Base-by-base conservation (phyloP, 2,113 vertebrate genomes). In the Taurulus bubalis region DNA sequence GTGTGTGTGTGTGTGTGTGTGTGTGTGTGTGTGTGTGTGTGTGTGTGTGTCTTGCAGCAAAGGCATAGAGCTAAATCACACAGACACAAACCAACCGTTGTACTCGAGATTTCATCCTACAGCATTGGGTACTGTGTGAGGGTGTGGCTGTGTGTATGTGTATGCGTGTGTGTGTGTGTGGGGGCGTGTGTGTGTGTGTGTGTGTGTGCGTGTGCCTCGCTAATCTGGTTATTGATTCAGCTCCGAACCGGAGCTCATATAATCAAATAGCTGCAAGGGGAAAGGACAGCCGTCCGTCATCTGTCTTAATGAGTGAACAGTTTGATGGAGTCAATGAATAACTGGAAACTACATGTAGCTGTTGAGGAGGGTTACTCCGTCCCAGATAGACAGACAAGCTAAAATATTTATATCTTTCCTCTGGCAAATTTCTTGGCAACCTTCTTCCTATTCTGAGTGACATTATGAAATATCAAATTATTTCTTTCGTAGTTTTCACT, bases 181-280 rank as follows among this genome's bases (percentile, higher is more conserved):
- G 58, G 6, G 36, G 64, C 47, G 8, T 51, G 58, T 56, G 34
- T 70, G 63, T 53, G 20, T 75, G 56, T 59, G 24, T 47, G 32
- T 67, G 51, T 68, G 55, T 62, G 45, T 59, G 3, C 22, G 63
- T 70, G 67, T 58, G 59, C 69, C 76, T 36, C 16, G 76, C 82
- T 93, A 92, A 93, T 92, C 84, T 85, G 73, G 85, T 92, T 94
- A 93, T 91, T 91, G 92, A 94, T 94, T 93, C 59, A 42, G 77
- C 87, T 86, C 91, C 86, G 85, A 88, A 85, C 87, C 59, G 72
- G 85, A 88, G 88, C 90, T 93, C 91, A 83, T 87, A 85, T 93
- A 93, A 94, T 93, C 92, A 92, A 93, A 92, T 90, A 88, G 87
- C 89, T 88, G 85, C 69, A 15, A 92, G 89, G 85, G 77, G 72